Evolutionary conservation across 2,113 vertebrate genomes (phyloP), one percentile per base, ranked within the genome.

Genomic region (Lampris megalopsis): DNA sequence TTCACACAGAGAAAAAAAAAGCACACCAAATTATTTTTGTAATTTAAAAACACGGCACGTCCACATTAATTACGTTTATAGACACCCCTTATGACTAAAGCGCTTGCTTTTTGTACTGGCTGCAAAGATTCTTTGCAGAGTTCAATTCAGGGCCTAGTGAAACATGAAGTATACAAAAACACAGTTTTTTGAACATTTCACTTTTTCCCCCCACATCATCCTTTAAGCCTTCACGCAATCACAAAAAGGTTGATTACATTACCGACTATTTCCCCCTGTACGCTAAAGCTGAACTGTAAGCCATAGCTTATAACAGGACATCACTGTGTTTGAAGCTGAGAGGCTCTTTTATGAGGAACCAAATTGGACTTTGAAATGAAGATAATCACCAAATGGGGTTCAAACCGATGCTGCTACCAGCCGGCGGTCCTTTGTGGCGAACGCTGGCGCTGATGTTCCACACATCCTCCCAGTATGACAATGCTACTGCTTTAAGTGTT

Each of bases 401-500:
- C 66, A 76, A 79, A 85, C 81, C 69, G 76, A 62, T 83, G 92
- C 91, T 92, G 91, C 92, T 92, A 84, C 61, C 87, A 68, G 75
- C 77, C 82, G 73, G 86, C 77, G 81, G 71, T 79, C 74, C 24
- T 73, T 77, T 37, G 9, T 49, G 54, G 70, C 68, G 49, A 81
- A 80, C 53, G 70, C 75, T 75, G 77, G 68, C 64, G 75, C 67
- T 24, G 70, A 73, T 63, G 56, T 82, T 59, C 80, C 68, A 63
- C 77, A 86, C 75, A 3, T 71, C 67, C 79, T 68, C 49, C 68
- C 69, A 73, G 56, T 85, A 77, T 63, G 54, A 86, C 73, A 73
- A 66, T 50, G 86, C 90, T 92, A 71, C 88, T 76, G 90, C 88
- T 92, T 93, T 87, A 89, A 82, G 88, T 92, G 88, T 85, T 90